These are phyloP conservation scores for Ptyas mucosa DNA, from an alignment of 2,113 vertebrate species.

Conservation along the genomic window DNA sequence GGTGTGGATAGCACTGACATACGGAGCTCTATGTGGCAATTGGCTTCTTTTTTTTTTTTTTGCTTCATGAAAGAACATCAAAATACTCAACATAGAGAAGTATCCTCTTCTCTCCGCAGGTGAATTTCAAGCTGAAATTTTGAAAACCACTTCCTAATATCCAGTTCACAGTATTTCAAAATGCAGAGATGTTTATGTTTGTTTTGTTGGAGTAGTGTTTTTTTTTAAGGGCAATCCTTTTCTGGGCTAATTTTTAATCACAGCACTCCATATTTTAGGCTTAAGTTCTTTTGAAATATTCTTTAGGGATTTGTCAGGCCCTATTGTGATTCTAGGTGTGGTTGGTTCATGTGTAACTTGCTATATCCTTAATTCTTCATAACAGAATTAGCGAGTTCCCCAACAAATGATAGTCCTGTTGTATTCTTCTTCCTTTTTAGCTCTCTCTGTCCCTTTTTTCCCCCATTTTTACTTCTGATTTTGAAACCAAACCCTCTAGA, in stretches of 20 bases:
- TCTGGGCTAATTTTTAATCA: neutral
- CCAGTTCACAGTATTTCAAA: conserved; percentile 15
- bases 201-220: neutral
- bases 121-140: conserved; percentile 28
- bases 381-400: neutral
- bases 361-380: neutral
- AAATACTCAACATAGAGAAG: conserved; percentile 36
- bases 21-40: conserved; percentile 29
- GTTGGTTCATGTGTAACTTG: neutral
- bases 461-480: neutral
- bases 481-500: neutral
- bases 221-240: neutral
- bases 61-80: conserved; percentile 10
- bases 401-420: neutral
- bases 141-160: conserved; percentile 24
- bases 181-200: neutral
- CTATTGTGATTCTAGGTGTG: neutral
- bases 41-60: conserved; percentile 6
- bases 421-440: neutral
- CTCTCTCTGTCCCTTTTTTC: neutral
- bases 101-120: conserved; percentile 16
- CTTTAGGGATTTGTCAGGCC: neutral
- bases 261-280: neutral
- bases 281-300: neutral
- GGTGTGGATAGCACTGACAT: conserved; percentile 15